Evolutionary conservation across 2,797 vertebrate genomes (phyloP).

Genomic region (Lutra lutra): DNA sequence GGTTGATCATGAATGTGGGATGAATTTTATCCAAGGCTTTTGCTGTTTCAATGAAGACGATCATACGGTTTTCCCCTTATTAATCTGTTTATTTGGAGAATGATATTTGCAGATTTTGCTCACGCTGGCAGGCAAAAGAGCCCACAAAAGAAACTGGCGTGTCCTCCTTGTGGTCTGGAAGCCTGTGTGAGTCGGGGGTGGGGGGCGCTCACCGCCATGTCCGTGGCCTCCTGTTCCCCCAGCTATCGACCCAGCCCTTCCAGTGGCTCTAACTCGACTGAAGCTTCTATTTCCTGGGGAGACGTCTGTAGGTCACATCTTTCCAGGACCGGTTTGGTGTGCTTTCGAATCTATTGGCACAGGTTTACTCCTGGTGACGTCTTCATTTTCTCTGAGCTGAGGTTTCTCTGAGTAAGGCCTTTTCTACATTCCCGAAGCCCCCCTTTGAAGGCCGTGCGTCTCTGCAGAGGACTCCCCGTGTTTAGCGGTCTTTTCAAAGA

Average conservation of each 20-base stretch:
- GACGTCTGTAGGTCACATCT: too few species aligned
- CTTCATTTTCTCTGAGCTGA: not conserved
- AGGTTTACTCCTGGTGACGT: not conserved
- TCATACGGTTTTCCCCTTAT: not conserved
- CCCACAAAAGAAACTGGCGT: not conserved
- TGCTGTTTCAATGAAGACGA: not conserved
- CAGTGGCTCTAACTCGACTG: not conserved
- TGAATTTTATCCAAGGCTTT: not conserved
- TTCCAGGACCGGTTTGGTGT: not conserved
- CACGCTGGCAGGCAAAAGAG: not conserved
- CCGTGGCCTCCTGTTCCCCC: not conserved
- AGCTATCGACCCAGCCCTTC: not conserved
- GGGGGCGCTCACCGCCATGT: not conserved
- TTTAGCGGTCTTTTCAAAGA: not conserved
- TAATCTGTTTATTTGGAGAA: conserved; percentile 34
- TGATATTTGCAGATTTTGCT: not conserved
- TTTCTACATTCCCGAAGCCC: not conserved
- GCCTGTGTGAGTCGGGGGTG: not conserved
- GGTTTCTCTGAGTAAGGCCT: not conserved
- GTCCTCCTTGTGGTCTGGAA: not conserved
- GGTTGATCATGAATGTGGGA: not conserved
- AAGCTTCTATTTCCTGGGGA: not conserved
- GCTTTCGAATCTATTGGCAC: not conserved
- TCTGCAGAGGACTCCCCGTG: not conserved
- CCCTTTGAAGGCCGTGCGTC: not conserved